These are phyloP conservation scores for Brachionus koreanus DNA, from an alignment of 1,140 invertebrate genomes.

Conservation along the genomic window DNA sequence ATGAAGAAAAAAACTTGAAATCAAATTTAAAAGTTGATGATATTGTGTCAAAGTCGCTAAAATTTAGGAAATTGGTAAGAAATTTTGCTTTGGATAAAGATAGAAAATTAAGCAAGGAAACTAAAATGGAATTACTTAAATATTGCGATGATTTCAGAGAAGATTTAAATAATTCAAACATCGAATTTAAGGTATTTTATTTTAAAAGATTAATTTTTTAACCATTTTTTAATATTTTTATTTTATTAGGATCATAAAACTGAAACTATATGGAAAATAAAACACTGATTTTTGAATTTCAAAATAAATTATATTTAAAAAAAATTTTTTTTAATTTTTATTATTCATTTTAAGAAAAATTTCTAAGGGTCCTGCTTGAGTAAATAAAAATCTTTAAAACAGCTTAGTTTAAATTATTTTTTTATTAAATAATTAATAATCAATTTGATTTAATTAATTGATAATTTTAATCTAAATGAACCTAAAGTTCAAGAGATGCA, in stretches of 20 bases:
- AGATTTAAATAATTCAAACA: constrained; percentile 64
- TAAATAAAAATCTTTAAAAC: too few species aligned
- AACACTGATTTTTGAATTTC: neutral
- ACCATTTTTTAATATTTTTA: neutral
- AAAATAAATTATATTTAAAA: neutral
- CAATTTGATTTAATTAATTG: too few species aligned
- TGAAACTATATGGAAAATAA: constrained; percentile 46
- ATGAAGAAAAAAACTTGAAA: neutral
- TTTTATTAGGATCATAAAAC: constrained; percentile 62
- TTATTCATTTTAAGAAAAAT: too few species aligned
- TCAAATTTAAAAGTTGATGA: constrained; percentile 45
- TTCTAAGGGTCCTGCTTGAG: too few species aligned
- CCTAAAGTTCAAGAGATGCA: too few species aligned
- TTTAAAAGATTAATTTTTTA: neutral
- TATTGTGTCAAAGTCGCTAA: constrained; percentile 51
- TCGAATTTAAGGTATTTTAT: constrained; percentile 55
- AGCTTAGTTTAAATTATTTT: too few species aligned
- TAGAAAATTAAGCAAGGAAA: neutral
- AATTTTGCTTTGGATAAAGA: constrained; percentile 47
- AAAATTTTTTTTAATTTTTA: too few species aligned
- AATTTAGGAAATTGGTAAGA: constrained; percentile 51
- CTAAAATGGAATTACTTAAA: constrained; percentile 59
- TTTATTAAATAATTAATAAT: too few species aligned
- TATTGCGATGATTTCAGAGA: constrained; percentile 70
- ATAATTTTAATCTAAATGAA: too few species aligned